Evolutionary conservation across 2,888 invertebrate genomes (phyloP).

Genomic region (Steromphala cineraria): DNA sequence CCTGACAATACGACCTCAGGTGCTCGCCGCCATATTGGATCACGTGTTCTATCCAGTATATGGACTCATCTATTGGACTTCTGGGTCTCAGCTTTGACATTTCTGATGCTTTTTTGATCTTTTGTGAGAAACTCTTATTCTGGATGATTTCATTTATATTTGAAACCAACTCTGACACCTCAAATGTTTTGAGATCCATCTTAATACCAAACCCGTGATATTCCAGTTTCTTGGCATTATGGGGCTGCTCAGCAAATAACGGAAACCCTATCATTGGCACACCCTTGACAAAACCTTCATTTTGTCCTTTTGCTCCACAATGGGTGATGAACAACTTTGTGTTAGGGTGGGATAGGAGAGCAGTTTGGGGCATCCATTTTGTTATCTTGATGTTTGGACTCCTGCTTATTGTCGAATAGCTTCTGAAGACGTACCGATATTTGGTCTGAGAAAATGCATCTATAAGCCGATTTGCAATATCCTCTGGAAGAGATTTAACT

Average conservation of each 20-base stretch:
- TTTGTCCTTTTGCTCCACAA: constrained; percentile 54
- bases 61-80: constrained; percentile 47
- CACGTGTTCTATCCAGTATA: constrained; percentile 59
- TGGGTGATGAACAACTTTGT: constrained; percentile 55
- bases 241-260: constrained; percentile 44
- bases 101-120: constrained; percentile 36
- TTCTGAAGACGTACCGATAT: constrained; percentile 32
- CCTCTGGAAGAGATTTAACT: constrained; percentile 29
- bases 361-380: constrained; percentile 57
- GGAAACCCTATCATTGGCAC: constrained; percentile 58
- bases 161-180: constrained; percentile 30
- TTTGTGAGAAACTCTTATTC: constrained; percentile 34
- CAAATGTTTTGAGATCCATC: constrained; percentile 36
- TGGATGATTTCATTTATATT: constrained; percentile 36
- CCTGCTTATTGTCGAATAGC: constrained; percentile 5
- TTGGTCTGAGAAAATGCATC: constrained; percentile 37
- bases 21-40: constrained; percentile 56
- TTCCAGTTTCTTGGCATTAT: constrained; percentile 44
- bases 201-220: constrained; percentile 44
- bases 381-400: constrained; percentile 28
- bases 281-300: constrained; percentile 56
- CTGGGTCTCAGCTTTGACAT: constrained; percentile 33
- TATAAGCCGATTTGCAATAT: constrained; percentile 29
- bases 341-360: constrained; percentile 50
- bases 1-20: constrained; percentile 44